These are phyloP conservation scores for Chironomus tentans DNA, from an alignment of 2,888 invertebrate species.

Conservation along the genomic window DNA sequence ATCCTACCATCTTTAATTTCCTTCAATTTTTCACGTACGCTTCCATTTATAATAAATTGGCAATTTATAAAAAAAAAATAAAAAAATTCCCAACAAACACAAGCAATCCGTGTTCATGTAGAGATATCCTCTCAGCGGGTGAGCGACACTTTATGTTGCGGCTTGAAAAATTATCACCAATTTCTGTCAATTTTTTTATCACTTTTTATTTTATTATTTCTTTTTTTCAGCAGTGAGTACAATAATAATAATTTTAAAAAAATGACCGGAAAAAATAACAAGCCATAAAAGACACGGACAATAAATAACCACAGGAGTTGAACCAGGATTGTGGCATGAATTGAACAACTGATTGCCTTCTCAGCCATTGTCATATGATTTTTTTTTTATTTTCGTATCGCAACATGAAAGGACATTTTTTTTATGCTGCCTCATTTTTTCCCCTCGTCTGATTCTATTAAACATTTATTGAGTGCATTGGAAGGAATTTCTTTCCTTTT, in stretches of 20 bases:
- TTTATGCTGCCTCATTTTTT: no score
- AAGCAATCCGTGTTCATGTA: no score
- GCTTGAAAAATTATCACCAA: not conserved
- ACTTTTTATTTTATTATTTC: not conserved
- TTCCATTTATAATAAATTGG: no score
- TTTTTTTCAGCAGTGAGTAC: not conserved
- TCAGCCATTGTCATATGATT: not conserved
- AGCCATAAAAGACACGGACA: not conserved
- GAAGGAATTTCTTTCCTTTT: not conserved
- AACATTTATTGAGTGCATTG: no score
- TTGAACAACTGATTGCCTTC: not conserved
- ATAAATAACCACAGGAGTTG: not conserved
- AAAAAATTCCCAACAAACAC: no score
- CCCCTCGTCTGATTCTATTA: no score
- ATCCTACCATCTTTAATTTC: no score
- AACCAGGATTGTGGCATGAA: not conserved
- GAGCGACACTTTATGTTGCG: not conserved
- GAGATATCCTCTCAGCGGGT: not conserved
- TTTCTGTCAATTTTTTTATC: not conserved
- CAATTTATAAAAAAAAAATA: no score
- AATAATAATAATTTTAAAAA: not conserved
- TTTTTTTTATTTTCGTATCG: not conserved
- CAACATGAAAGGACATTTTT: not conserved
- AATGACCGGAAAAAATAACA: conserved; percentile 5
- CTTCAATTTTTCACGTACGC: no score